A percentile compares a stretch with the other conserved stretches of the same genome.
phyloP scores from a whole-genome alignment of 2,113 vertebrate species.

The Ramphastos sulfuratus region DNA sequence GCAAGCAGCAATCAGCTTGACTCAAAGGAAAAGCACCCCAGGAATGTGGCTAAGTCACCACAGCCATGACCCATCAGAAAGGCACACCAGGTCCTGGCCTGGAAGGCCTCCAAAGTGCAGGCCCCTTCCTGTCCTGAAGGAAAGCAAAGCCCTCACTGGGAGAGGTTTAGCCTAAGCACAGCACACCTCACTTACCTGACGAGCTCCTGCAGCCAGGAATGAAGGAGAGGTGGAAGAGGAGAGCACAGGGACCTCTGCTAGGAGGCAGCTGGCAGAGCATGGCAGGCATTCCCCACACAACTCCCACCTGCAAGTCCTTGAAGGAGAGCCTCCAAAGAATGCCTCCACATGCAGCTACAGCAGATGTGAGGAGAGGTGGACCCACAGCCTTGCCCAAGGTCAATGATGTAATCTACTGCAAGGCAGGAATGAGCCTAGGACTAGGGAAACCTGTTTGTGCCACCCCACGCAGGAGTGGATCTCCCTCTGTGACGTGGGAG shows the following conservation, averaged over 20 bases:
- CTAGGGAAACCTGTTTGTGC: slow-evolving; percentile 48
- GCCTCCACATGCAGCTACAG: background rate
- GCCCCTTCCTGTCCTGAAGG: background rate
- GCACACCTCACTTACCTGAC: slow-evolving; percentile 8
- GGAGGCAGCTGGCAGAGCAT: background rate
- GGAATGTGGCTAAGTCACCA: slow-evolving; percentile 20
- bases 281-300: background rate
- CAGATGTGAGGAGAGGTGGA: slow-evolving; percentile 23
- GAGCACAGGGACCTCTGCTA: background rate
- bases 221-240: background rate
- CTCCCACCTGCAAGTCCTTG: background rate
- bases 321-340: background rate
- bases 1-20: background rate
- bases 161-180: background rate
- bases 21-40: slow-evolving; percentile 27
- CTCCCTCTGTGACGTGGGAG: background rate
- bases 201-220: background rate
- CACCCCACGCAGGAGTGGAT: background rate
- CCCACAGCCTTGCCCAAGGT: slow-evolving; percentile 41
- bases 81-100: background rate
- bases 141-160: background rate
- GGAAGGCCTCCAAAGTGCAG: background rate
- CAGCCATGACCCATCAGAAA: background rate
- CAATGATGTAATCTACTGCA: slow-evolving; percentile 31
- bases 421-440: slow-evolving; percentile 18